Evolutionary conservation across 2,797 vertebrate species (phyloP).

Genomic region (Cossypha heuglini): DNA sequence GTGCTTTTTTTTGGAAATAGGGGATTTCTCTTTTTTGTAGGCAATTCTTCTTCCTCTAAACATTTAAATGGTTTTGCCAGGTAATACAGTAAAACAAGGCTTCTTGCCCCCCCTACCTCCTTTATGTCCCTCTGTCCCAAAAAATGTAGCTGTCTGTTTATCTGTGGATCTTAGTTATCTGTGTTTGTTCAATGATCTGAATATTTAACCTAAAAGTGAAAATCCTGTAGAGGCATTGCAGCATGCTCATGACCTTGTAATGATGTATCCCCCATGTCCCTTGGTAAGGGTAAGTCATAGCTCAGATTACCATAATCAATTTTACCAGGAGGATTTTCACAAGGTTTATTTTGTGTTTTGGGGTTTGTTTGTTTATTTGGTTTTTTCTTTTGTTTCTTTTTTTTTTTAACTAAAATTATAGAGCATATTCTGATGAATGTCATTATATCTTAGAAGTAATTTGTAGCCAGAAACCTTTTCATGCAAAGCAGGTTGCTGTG

Average conservation of each 20-base stretch:
- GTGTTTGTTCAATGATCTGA: neutral
- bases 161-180: neutral
- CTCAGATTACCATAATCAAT: neutral
- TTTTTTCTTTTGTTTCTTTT: neutral
- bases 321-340: neutral
- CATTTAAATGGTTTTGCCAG: neutral
- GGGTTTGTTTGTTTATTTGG: neutral
- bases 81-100: neutral
- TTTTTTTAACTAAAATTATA: neutral
- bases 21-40: neutral
- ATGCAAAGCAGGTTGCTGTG: neutral
- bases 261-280: neutral
- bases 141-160: neutral
- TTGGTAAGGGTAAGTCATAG: neutral
- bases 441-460: neutral
- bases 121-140: neutral
- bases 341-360: neutral
- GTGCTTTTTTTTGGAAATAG: neutral
- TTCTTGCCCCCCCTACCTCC: accelerated
- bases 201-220: neutral
- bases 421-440: neutral
- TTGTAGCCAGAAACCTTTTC: neutral
- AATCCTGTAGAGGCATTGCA: neutral
- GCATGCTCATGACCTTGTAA: neutral
- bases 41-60: neutral